Evolutionary conservation across 2,888 invertebrate species (phyloP).

Genomic region (Chrysina gloriosa): DNA sequence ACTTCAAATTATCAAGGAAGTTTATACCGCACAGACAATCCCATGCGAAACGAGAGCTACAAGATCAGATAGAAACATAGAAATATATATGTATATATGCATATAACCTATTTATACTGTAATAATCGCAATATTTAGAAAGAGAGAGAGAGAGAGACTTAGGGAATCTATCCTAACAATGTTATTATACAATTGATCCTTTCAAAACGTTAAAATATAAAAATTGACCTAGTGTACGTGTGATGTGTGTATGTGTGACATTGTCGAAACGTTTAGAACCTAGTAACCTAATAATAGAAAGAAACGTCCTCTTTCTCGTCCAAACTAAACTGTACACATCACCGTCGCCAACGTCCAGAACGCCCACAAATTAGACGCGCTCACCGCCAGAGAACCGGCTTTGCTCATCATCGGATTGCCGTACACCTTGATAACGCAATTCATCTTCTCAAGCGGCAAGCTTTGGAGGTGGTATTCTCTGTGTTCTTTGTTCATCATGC

Average conservation of each 20-base stretch:
- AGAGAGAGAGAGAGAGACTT: neutral
- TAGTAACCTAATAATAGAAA: conserved; percentile 25
- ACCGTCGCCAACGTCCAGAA: conserved; percentile 40
- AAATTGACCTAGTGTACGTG: conserved; percentile 39
- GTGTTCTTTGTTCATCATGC: conserved; percentile 83
- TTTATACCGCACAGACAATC: neutral
- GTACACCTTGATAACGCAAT: conserved; percentile 77
- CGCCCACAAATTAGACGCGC: conserved; percentile 43
- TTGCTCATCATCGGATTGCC: conserved; percentile 49
- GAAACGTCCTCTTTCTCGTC: conserved; percentile 16
- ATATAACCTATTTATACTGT: too few relatives aligned
- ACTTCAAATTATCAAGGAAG: neutral
- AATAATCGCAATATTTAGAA: neutral
- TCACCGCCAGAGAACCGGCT: conserved; percentile 47
- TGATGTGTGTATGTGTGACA: conserved; percentile 30
- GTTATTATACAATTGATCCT: conserved; percentile 9
- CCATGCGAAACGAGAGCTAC: too few relatives aligned
- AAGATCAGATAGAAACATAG: neutral
- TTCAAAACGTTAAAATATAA: conserved; percentile 30
- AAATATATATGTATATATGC: too few relatives aligned
- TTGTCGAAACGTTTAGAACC: conserved; percentile 27
- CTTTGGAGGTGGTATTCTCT: conserved; percentile 85
- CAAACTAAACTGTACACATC: conserved; percentile 49
- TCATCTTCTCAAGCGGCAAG: conserved; percentile 86
- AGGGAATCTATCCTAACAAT: conserved; percentile 1